phyloP scores from a whole-genome alignment of 1,140 invertebrate genomes.

The Leptonema lineaticorne region DNA sequence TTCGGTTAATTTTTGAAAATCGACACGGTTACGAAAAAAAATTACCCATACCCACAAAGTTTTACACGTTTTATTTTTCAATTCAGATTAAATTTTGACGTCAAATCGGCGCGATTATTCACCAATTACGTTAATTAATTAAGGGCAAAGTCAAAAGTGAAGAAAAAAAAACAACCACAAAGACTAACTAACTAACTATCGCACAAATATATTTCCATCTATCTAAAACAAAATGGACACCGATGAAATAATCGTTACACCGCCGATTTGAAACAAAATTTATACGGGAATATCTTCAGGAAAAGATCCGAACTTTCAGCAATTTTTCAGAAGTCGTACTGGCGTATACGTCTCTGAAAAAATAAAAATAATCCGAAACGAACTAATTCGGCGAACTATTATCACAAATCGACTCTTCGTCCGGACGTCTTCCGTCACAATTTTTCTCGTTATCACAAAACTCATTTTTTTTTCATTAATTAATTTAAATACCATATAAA shows the following conservation, averaged over 20 bases:
- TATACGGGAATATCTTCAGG: neutral
- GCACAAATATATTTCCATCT: neutral
- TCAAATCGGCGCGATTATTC: neutral
- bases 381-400: neutral
- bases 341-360: conserved; percentile 3
- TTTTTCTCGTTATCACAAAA: too few species aligned
- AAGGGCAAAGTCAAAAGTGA: neutral
- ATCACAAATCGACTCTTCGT: neutral
- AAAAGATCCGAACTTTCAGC: neutral
- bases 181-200: too few species aligned
- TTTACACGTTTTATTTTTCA: too few species aligned
- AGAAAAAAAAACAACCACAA: neutral
- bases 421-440: neutral
- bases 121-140: neutral
- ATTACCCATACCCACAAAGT: neutral
- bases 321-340: neutral
- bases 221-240: conserved; percentile 1
- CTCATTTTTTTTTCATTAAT: too few species aligned
- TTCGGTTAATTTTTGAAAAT: neutral
- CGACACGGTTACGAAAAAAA: neutral
- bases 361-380: too few species aligned
- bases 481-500: neutral
- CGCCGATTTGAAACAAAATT: neutral
- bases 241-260: too few species aligned
- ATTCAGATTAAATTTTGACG: neutral